Conservation (phyloP, 2,888 invertebrate genomes). For the Athalia circularis region DNA sequence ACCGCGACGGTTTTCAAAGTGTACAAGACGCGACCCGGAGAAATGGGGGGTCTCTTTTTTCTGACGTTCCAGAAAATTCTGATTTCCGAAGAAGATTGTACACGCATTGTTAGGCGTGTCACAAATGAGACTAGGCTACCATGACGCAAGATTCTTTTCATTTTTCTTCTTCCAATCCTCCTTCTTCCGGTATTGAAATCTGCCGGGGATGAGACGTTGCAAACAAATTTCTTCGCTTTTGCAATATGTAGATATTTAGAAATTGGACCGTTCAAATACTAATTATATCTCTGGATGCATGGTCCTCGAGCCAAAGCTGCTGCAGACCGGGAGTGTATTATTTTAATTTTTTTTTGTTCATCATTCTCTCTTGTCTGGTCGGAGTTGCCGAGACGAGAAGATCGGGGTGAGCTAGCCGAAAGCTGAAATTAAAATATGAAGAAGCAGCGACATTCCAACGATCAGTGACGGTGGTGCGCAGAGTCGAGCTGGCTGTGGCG, state of each 20-base stretch:
- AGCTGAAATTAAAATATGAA: neutral
- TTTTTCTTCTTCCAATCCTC: too few species aligned
- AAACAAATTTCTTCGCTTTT: neutral
- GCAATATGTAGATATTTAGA: too few species aligned
- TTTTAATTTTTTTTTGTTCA: too few species aligned
- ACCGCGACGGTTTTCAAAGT: neutral
- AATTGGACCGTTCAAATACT: too few species aligned
- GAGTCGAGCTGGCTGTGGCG: constrained; percentile 10
- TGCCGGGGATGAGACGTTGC: neutral
- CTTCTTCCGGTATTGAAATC: too few species aligned
- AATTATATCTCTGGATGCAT: neutral
- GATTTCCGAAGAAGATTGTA: constrained; percentile 18
- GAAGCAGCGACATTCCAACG: constrained; percentile 1
- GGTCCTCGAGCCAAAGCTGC: neutral
- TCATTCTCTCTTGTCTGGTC: too few species aligned
- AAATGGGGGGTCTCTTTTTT: neutral
- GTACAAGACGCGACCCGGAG: neutral
- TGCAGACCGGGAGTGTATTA: too few species aligned
- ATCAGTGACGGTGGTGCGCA: constrained; percentile 9
- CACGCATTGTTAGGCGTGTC: constrained; percentile 21
- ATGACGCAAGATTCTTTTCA: neutral
- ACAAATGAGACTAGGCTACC: constrained; percentile 10
- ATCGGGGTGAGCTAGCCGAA: neutral
- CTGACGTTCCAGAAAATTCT: constrained; percentile 22
- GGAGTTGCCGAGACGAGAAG: neutral